Conservation (phyloP, 2,113 vertebrate genomes). For the Plecotus auritus region DNA sequence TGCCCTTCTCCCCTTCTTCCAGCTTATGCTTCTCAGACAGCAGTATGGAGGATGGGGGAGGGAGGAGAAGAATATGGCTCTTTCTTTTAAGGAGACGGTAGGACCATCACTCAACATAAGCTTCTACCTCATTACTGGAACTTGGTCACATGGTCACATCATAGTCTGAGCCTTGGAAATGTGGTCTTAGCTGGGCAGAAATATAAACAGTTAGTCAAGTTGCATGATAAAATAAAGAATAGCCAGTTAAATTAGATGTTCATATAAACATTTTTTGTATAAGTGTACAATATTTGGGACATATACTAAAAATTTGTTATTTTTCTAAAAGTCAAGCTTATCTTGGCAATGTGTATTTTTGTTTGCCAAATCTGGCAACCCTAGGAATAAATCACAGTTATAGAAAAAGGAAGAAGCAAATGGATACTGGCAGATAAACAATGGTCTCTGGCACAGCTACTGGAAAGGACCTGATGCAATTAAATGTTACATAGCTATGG, state of each 20-base stretch:
- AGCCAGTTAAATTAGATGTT: not conserved
- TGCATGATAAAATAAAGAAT: not conserved
- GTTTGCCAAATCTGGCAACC: not conserved
- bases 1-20: not conserved
- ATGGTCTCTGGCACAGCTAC: not conserved
- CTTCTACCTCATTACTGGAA: not conserved
- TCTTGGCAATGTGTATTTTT: not conserved
- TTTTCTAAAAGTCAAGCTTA: constrained; percentile 3
- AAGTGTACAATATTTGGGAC: not conserved
- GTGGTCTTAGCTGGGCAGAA: not conserved
- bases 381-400: not conserved
- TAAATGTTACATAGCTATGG: not conserved
- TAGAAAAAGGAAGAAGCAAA: not conserved
- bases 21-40: not conserved
- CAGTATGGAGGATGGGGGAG: not conserved
- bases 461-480: not conserved
- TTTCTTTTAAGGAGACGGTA: not conserved
- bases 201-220: not conserved
- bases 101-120: not conserved
- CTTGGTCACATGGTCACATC: not conserved
- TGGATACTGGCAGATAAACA: not conserved
- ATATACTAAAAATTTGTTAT: not conserved
- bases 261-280: not conserved
- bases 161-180: not conserved
- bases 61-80: not conserved